phyloP scores from a whole-genome alignment of 2,888 invertebrate genomes.

The Nomada fabriciana region DNA sequence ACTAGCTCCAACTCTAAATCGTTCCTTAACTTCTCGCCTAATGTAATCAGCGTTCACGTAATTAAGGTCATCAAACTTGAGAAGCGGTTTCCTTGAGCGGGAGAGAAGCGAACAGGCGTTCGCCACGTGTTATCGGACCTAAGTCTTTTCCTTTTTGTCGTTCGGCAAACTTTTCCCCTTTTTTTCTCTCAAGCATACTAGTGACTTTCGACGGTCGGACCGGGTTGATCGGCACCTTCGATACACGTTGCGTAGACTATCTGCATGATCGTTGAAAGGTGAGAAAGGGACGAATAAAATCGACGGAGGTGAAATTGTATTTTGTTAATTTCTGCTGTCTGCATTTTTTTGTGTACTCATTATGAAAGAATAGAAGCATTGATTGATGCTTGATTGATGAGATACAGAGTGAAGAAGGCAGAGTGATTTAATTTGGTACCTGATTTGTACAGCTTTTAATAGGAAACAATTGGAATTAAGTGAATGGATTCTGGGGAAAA shows the following conservation, averaged over 20 bases:
- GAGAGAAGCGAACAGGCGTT: slow-evolving; percentile 48
- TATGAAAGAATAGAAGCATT: neutral
- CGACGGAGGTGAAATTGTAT: slow-evolving; percentile 1
- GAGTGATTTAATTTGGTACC: neutral
- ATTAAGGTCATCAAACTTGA: slow-evolving; percentile 78
- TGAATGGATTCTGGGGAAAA: neutral
- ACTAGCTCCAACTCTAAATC: slow-evolving; percentile 75
- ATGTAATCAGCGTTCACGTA: slow-evolving; percentile 78
- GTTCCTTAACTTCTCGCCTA: slow-evolving; percentile 78
- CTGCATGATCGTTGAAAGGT: slow-evolving; percentile 1
- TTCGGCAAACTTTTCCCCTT: slow-evolving; percentile 21
- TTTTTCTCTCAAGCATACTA: neutral
- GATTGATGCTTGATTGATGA: neutral
- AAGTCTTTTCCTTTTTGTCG: slow-evolving; percentile 24
- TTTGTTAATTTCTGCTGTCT: neutral
- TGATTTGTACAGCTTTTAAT: neutral
- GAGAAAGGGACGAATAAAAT: neutral
- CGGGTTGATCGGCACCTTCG: neutral
- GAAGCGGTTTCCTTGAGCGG: slow-evolving; percentile 71
- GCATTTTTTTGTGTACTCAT: neutral
- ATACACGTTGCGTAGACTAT: neutral
- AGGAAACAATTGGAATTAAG: no score
- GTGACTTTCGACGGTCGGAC: neutral
- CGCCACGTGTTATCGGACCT: slow-evolving; percentile 69
- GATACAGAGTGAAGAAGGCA: neutral